A percentile compares a stretch with the other conserved stretches of the same genome.
These are phyloP conservation scores for Camponotus floridanus DNA, from an alignment of 1,140 invertebrate species.

Conservation along the genomic window DNA sequence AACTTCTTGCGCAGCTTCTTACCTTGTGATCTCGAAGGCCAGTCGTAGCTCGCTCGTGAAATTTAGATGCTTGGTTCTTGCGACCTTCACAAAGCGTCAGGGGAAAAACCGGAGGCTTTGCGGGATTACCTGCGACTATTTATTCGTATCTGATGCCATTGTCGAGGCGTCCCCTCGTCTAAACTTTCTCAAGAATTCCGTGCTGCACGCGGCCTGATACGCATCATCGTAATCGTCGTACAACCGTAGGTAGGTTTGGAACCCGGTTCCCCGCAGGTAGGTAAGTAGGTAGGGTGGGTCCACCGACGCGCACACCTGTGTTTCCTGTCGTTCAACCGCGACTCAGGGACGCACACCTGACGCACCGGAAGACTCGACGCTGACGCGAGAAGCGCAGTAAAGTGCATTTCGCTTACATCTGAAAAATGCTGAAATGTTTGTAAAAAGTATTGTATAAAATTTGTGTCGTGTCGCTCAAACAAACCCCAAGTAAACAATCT, in stretches of 20 bases:
- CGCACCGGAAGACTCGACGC: conserved; percentile 62
- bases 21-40: not conserved
- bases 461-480: too few relatives aligned
- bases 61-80: conserved; percentile 27
- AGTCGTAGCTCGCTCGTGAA: not conserved
- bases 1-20: not conserved
- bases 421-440: not conserved
- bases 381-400: not conserved
- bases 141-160: conserved; percentile 47
- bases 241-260: conserved; percentile 13
- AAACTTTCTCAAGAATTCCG: conserved; percentile 45
- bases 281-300: conserved; percentile 60
- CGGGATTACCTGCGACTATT: conserved; percentile 62
- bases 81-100: conserved; percentile 42
- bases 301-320: conserved; percentile 73
- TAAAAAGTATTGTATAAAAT: too few relatives aligned
- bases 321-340: conserved; percentile 71
- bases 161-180: conserved; percentile 8
- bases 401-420: not conserved
- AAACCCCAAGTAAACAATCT: too few relatives aligned
- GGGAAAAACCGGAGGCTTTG: conserved; percentile 35
- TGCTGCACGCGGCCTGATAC: conserved; percentile 3
- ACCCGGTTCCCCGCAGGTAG: not conserved
- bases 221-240: conserved; percentile 42
- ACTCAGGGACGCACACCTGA: conserved; percentile 70